Evolutionary conservation across 2,888 invertebrate genomes (phyloP), one percentile per base, ranked within the genome.

Genomic region (Andricus curvator): DNA sequence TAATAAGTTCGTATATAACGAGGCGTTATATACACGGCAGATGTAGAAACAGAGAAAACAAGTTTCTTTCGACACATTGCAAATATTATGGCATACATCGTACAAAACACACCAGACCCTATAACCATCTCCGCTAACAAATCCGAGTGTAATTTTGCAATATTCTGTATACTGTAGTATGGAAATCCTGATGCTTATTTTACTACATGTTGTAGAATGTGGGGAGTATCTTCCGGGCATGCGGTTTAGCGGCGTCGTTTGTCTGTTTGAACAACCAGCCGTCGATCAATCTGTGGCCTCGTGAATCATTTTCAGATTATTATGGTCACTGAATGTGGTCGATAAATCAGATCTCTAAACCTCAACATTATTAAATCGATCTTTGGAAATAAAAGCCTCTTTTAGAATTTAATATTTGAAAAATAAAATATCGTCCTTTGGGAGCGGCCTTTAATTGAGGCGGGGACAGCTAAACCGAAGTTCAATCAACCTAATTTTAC

Each of bases 181-280:
- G 48, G 74, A 56, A 56, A 56, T 56, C 5, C 33, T 20, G 51
- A 56, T 74, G 74, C 56, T 74, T 74, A 51, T 74, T 74, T 74
- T 33, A 74, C 29, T 56, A n/a, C 51, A 74, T 74, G 74, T 74
- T 74, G 37, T 29, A 74, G 70, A 74, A 74, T 56, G 33, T 37
- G 33, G 74, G 29, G 51, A 74, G 37, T 74, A 74, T 74, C 74
- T 74, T 56, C 74, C 74, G 74, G 74, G 74, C 74, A 74, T 74
- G 74, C 74, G 74, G 74, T 74, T 74, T 29, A n/a, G 74, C 56
- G 13, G n/a, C 33, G 56, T 74, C 74, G 74, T 74, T 74, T 74
- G 37, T 74, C 74, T 74, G 74, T 74, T 74, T 74, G 74, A 74
- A 74, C 74, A 74, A 74, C 74, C 74, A 33, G 51, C 33, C 74